Conservation (phyloP, 2,888 invertebrate genomes). For the Invenusta paracnida region DNA sequence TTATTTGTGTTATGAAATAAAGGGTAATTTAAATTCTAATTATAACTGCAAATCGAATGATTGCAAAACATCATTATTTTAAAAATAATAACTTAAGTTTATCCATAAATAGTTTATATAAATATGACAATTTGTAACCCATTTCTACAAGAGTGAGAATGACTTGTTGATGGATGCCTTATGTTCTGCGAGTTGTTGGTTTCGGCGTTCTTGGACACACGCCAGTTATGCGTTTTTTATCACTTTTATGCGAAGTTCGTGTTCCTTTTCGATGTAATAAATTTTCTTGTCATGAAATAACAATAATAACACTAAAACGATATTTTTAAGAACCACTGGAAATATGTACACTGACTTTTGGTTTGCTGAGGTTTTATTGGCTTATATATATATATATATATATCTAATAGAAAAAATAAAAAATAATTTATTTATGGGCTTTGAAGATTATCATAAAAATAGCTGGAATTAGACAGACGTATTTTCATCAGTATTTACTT, state of each 20-base stretch:
- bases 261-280: not conserved
- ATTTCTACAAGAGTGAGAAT: not conserved
- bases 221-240: not conserved
- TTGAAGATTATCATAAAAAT: slow-evolving; percentile 27
- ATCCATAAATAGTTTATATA: not conserved
- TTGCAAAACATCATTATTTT: too few relatives aligned
- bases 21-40: too few relatives aligned
- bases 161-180: not conserved
- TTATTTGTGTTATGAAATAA: too few relatives aligned
- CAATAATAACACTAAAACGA: not conserved
- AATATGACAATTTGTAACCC: not conserved
- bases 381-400: not conserved
- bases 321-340: not conserved
- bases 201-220: not conserved
- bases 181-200: not conserved
- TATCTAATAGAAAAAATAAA: slow-evolving; percentile 32
- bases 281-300: not conserved
- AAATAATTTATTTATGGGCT: not conserved
- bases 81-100: not conserved
- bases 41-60: too few relatives aligned
- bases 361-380: not conserved
- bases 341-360: not conserved
- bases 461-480: not conserved
- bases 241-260: not conserved
- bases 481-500: not conserved